Percentiles rank a stretch among this genome's conserved stretches.
Conservation (phyloP, 2,888 invertebrate species). For the Odontocolon sp. region DNA sequence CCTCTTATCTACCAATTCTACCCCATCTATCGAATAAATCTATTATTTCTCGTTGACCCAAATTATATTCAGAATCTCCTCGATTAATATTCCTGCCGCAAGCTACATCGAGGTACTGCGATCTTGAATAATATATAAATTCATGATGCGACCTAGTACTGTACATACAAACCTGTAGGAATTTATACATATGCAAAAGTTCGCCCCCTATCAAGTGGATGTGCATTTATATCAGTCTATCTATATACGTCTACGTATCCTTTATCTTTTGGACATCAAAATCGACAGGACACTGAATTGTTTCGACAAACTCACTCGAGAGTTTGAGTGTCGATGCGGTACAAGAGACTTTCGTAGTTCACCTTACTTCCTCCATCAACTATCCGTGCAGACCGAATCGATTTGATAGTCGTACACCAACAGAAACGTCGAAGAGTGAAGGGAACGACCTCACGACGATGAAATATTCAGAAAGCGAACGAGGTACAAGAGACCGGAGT, state of each 20-base stretch:
- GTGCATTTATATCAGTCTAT: not conserved
- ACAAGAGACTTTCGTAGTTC: not conserved
- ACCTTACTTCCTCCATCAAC: slow-evolving; percentile 9
- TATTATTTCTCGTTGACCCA: slow-evolving; percentile 11
- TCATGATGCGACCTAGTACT: not conserved
- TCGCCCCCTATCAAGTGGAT: not conserved
- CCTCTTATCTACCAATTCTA: too few relatives aligned
- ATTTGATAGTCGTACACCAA: slow-evolving; percentile 26
- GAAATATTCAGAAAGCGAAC: slow-evolving; percentile 59
- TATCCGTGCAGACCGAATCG: slow-evolving; percentile 11
- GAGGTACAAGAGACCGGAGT: slow-evolving; percentile 12
- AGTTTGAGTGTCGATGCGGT: not conserved
- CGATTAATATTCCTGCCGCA: not conserved
- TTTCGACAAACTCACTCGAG: slow-evolving; percentile 29
- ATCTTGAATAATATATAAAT: not conserved
- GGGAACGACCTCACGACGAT: slow-evolving; percentile 47
- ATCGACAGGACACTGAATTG: slow-evolving; percentile 7
- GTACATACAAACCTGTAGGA: not conserved
- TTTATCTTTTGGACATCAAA: not conserved
- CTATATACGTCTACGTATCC: not conserved
- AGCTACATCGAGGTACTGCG: too few relatives aligned
- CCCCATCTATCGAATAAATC: slow-evolving; percentile 30
- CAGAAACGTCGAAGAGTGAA: not conserved
- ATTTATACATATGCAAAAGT: not conserved
- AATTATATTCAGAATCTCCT: not conserved